These are phyloP conservation scores for Coluber constrictor DNA, from an alignment of 2,797 vertebrate genomes.

Conservation along the genomic window DNA sequence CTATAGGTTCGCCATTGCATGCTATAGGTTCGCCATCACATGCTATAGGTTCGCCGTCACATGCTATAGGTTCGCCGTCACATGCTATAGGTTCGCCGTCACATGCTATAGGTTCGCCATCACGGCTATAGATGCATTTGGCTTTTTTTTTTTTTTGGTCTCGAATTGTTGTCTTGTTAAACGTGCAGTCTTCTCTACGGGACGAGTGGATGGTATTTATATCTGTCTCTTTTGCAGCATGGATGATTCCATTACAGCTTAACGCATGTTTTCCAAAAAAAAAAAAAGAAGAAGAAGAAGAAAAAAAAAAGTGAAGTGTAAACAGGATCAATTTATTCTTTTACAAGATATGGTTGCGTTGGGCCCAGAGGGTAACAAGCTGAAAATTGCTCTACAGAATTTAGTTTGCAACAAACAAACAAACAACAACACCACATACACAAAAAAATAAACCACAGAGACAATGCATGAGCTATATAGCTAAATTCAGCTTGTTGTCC, in stretches of 20 bases:
- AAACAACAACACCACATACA: too few species aligned
- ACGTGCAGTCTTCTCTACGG: neutral
- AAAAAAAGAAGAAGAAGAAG: neutral
- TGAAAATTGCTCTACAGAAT: neutral
- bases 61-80: too few species aligned
- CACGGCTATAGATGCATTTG: too few species aligned
- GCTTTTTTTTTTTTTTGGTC: too few species aligned
- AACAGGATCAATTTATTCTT: slow-evolving; percentile 38
- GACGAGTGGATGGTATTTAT: neutral
- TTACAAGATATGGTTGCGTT: slow-evolving; percentile 22
- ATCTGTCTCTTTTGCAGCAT: neutral
- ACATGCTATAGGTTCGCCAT: too few species aligned
- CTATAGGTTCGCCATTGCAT: too few species aligned
- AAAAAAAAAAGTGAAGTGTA: neutral
- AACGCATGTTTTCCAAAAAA: slow-evolving; percentile 33
- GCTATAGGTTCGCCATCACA: too few species aligned
- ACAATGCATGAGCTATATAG: neutral
- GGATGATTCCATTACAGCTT: slow-evolving; percentile 34
- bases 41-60: too few species aligned
- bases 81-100: too few species aligned
- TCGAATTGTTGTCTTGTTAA: slow-evolving; percentile 9
- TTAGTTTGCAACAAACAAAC: slow-evolving; percentile 19
- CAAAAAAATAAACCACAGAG: neutral
- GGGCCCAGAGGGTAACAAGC: slow-evolving; percentile 26
- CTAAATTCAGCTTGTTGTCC: neutral